Conservation (phyloP, 2,113 vertebrate genomes). For the Bagarius yarrelli region DNA sequence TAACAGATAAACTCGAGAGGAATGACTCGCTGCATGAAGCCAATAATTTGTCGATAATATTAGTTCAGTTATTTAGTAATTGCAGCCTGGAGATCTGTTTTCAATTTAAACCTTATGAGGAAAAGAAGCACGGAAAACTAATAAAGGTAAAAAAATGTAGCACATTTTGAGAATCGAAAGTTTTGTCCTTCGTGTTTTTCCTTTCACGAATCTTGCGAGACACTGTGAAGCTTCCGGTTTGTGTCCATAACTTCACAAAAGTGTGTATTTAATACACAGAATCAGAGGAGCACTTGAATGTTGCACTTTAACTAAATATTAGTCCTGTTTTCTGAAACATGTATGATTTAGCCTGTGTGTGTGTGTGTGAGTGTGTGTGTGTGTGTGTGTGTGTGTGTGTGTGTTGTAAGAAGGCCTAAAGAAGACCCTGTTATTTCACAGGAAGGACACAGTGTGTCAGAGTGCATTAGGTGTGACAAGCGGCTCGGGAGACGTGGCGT, state of each 20-base stretch:
- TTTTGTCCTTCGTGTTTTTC: background rate
- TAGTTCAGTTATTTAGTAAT: background rate
- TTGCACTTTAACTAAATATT: constrained; percentile 3
- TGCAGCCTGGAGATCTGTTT: background rate
- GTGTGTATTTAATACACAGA: background rate
- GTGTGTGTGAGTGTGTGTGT: constrained; percentile 51
- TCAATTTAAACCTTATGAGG: too few species aligned
- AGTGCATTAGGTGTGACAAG: constrained; percentile 84
- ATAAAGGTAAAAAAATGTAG: too few species aligned
- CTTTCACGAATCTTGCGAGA: too few species aligned
- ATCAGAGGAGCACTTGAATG: background rate
- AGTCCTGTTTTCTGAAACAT: background rate
- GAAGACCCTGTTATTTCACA: constrained; percentile 69
- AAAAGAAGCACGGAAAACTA: too few species aligned
- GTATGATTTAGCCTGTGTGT: constrained; percentile 20
- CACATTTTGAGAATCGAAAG: background rate
- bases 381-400: constrained; percentile 51
- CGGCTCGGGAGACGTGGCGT: constrained; percentile 79
- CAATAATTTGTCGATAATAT: background rate
- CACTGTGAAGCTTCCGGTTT: background rate
- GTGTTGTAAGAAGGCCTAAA: constrained; percentile 52
- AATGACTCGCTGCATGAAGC: background rate
- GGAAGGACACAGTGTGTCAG: constrained; percentile 78
- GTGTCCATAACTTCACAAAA: background rate
- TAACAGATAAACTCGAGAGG: background rate